A percentile compares a stretch with the other conserved stretches of the same genome.
Conservation (phyloP, 2,888 invertebrate genomes). For the Acrocera orbiculus region DNA sequence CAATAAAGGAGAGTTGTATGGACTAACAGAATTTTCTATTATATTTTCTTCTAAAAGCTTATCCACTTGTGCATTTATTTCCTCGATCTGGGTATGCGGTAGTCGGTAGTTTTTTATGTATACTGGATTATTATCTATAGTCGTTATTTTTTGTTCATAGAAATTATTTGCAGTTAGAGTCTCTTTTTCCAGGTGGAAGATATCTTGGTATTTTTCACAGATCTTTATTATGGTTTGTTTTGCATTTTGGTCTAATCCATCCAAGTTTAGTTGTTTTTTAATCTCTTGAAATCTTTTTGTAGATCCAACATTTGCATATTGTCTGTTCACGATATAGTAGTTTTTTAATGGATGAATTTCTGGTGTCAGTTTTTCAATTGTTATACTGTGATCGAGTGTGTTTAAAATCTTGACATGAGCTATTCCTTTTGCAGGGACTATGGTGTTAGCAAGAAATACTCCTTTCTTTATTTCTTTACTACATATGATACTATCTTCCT, state of each 20-base stretch:
- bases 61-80: background rate
- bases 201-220: background rate
- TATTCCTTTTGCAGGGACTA: constrained; percentile 1
- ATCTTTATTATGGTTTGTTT: background rate
- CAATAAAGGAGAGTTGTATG: constrained; percentile 7
- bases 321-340: background rate
- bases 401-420: no score
- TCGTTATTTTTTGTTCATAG: background rate
- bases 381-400: no score
- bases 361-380: no score
- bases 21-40: constrained; percentile 4
- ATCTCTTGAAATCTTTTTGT: background rate
- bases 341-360: no score
- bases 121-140: background rate
- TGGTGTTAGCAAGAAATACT: background rate
- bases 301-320: no score
- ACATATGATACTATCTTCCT: background rate
- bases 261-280: background rate
- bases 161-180: constrained; percentile 1
- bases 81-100: background rate
- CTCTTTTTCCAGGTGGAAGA: background rate
- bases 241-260: background rate
- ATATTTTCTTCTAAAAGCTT: constrained; percentile 1
- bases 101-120: constrained; percentile 2
- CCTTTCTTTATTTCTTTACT: constrained; percentile 1